phyloP scores from a whole-genome alignment of 2,113 vertebrate genomes.

The Seriola rivoliana region DNA sequence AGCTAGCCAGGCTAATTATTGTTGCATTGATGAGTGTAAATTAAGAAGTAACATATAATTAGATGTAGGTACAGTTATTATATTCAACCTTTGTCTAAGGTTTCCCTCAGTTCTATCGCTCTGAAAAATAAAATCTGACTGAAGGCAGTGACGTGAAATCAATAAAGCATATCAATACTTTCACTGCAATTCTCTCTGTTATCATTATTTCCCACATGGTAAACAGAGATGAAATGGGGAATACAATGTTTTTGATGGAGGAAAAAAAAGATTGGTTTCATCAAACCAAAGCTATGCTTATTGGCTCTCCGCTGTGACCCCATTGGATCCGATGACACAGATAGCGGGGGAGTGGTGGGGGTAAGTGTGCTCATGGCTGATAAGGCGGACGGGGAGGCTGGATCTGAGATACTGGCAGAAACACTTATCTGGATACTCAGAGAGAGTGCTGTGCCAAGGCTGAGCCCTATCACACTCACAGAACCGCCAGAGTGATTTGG shows the following conservation, averaged over 20 bases:
- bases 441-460: conserved; percentile 54
- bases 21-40: background rate
- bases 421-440: conserved; percentile 69
- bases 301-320: conserved; percentile 76
- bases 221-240: conserved; percentile 54
- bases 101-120: background rate
- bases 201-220: conserved; percentile 33
- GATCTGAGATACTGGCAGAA: conserved; percentile 60
- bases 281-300: conserved; percentile 59
- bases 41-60: background rate
- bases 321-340: conserved; percentile 79
- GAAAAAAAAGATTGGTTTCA: conserved; percentile 65
- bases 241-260: conserved; percentile 50
- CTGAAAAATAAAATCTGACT: conserved; percentile 7
- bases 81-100: background rate
- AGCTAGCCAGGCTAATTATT: background rate
- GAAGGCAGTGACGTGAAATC: conserved; percentile 25
- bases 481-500: conserved; percentile 39
- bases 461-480: conserved; percentile 49
- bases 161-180: conserved; percentile 52
- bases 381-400: conserved; percentile 70
- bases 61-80: conserved; percentile 2
- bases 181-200: conserved; percentile 19
- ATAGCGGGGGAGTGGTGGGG: conserved; percentile 72
- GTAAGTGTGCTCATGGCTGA: conserved; percentile 78